Base-by-base conservation (phyloP, 2,888 invertebrate genomes). In the Drosophila meridionalis region DNA sequence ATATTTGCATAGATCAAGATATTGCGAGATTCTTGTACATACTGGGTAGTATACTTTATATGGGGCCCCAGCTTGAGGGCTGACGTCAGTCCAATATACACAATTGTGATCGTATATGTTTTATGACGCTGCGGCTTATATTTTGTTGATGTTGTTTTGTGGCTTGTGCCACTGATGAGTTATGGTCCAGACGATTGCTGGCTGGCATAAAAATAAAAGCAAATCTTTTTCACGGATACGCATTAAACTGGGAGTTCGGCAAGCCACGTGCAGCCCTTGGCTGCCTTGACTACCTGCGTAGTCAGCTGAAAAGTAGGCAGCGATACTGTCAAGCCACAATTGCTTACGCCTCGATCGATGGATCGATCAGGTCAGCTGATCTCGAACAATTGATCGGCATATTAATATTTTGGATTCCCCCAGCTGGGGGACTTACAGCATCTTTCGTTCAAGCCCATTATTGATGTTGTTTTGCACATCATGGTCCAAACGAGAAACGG, bases 81-180 rank as follows among this genome's bases (percentile, higher is more conserved):
- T 87, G 84, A 84, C 84, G 84, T 84, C 84, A 84, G 82, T 62
- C 77, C 59, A 70, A 78, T 74, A 78, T 70, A 70, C 74, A 78
- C 70, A 70, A 60, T 67, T 81, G 69, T 76, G 74, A 60, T 73
- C 75, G 74, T 79, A 74, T 75, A 77, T 79, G 79, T 77, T 82
- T 79, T 79, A 79, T 79, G 79, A 70, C 38, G 63, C 66, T 78
- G 78, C 76, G 69, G 78, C 76, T 79, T 79, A 78, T 69, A 75
- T 61, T 69, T 71, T 77, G 76, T 78, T 70, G 70, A 78, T 78
- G 77, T 74, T 78, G 68, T 74, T 78, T 73, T 83, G 73, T 76
- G 81, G 67, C 77, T 73, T 73, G 71, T 83, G 83, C 82, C 83
- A 86, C 83, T 73, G 79, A 69, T 75, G 73, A 87, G 69, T 84